Evolutionary conservation across 2,113 vertebrate genomes (phyloP).

Genomic region (Strix uralensis): DNA sequence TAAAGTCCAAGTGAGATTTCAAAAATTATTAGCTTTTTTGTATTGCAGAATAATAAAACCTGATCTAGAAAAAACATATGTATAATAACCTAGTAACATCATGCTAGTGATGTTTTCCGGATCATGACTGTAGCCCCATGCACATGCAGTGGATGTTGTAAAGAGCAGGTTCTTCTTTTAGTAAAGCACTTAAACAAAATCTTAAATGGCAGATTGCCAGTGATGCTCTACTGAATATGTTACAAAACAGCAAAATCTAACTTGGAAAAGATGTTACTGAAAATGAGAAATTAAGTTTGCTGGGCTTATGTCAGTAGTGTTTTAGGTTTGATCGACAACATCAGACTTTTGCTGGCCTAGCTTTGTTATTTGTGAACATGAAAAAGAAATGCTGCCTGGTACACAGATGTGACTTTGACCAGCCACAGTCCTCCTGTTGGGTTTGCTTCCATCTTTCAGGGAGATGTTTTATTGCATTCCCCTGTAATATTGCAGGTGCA

Average conservation of each 20-base stretch:
- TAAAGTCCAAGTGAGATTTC: not conserved
- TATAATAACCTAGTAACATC: not conserved
- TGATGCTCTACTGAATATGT: accelerated
- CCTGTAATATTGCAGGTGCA: not conserved
- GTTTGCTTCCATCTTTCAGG: not conserved
- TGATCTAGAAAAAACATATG: not conserved
- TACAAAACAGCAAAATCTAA: not conserved
- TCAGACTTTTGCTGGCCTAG: not conserved
- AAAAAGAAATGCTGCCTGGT: not conserved
- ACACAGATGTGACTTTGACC: not conserved
- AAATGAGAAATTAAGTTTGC: not conserved
- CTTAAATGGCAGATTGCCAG: not conserved
- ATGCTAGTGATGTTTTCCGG: not conserved
- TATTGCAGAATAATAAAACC: not conserved
- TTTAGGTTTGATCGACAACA: not conserved
- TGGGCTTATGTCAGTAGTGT: not conserved
- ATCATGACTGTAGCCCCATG: not conserved
- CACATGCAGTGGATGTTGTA: not conserved
- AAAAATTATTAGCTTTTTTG: not conserved
- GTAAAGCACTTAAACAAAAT: not conserved
- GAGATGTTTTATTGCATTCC: not conserved
- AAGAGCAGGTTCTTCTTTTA: not conserved
- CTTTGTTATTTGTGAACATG: not conserved
- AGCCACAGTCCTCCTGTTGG: not conserved
- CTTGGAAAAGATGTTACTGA: not conserved